Evolutionary conservation across 92 coral and sea anemone genomes (phyloP), one percentile per base, ranked within the genome.

Genomic region (Zoanthus sociatus): DNA sequence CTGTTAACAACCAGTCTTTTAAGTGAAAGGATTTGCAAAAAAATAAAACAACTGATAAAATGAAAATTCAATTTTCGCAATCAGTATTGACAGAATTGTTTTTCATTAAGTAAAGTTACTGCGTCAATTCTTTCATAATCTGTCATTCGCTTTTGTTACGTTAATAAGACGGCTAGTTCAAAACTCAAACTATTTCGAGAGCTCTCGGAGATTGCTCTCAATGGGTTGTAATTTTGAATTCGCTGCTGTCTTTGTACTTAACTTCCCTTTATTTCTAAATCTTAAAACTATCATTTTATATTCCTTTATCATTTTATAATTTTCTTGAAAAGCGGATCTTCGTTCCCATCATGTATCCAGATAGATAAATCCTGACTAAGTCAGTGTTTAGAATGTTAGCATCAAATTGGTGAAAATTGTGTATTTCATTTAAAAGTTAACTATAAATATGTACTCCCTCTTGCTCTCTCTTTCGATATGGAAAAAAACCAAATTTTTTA

Each of bases 181-280:
- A 56, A 79, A 64, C 66, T 55, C 75, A 81, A 81, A 81, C 46
- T 48, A 63, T 64, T 45, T 30, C 13, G 45, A 44, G 31, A 42
- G 68, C 9, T 50, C 55, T 50, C 55, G 37, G 21, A 47, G 20
- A 74, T 69, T 81, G 12, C 16, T 67, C 85, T 7, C 85, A 44
- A 30, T 70, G 45, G 74, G 84, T 45, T 44, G 53, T 64, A 50
- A 61, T 31, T 79, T 20, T n/a, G 12, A 1, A 75, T 5, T 60
- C 6, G 47, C 75, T 73, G 75, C 44, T 50, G 45, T 81, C 21
- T 51, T 31, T 7, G 6, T 1, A 13, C 7, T n/a, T 12, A 44
- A 33, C 63, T 56, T 61, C 5, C 32, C 21, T 67, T 67, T 32
- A 37, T 69, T 13, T 69, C 42, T 10, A 26, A 21, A 5, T 6